Evolutionary conservation across 2,888 invertebrate species (phyloP), one percentile per base, ranked within the genome.

Genomic region (Brachycybe producta): DNA sequence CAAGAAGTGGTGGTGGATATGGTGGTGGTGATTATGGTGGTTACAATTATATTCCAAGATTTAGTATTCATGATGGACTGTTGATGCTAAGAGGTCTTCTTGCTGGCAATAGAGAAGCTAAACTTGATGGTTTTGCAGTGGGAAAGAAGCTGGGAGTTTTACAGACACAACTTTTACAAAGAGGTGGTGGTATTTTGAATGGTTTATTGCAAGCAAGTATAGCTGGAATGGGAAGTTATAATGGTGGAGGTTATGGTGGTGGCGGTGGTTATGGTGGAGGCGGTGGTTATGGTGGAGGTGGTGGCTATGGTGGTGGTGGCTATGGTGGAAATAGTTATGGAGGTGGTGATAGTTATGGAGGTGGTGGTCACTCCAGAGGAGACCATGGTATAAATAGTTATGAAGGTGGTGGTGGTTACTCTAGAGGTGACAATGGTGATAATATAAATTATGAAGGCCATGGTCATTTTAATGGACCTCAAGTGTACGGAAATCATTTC

Each of bases 51-150:
- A 38, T 47, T 24, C 47, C 47, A 13, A 47, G 39, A 11, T 47
- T 47, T 30, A 47, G 39, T 27, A 24, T 47, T 19, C 47, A 47
- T 39, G 47, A 47, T 17, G 47, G 47, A 7, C 39, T 47, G 7
- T 38, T 32, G 26, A 13, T 47, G 5, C 39, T 47, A 15, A 47
- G 39, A 38, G 47, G 47, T 8, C 34, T 47, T 7, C 17, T 47
- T 19, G 27, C 17, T n/a, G 47, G 47, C 5, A 13, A 24, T 23
- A 47, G 27, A 15, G 38, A 26, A 5, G 36, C 47, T n/a, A 36
- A 24, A 24, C 38, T 26, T 13, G 47, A 38, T n/a, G 47, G 27
- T 26, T 38, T 47, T 27, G 15, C 24, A 24, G 28, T 47, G 17
- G 47, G 47, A 26, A 21, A 38, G 27, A 47, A 47, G 24, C 21